A percentile compares a stretch with the other conserved stretches of the same genome.
Evolutionary conservation across 35 echinoderm and acorn worm species (phyloP).

Genomic region (Heliocidaris tuberculata): DNA sequence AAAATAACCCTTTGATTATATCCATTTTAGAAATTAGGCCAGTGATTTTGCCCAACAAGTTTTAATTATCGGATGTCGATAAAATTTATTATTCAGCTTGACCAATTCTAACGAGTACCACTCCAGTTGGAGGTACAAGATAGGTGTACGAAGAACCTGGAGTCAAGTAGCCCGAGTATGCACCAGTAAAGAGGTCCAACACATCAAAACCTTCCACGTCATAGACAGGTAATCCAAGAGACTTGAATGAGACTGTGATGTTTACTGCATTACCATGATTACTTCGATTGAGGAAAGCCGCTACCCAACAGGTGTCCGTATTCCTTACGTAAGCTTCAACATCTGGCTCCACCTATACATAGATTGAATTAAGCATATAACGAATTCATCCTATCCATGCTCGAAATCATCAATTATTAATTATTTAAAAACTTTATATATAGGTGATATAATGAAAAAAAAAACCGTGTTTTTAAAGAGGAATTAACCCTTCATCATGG

Average conservation of each 20-base stretch:
- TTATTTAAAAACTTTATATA: too few species aligned
- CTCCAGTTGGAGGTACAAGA: constrained; percentile 25
- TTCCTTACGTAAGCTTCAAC: constrained; percentile 57
- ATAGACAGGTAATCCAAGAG: constrained; percentile 57
- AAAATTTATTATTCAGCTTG: constrained; percentile 2
- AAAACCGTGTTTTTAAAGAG: too few species aligned
- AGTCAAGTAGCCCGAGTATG: constrained; percentile 51
- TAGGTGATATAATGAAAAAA: too few species aligned
- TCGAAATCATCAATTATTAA: too few species aligned
- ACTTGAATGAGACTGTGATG: constrained; percentile 59
- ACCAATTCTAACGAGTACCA: constrained; percentile 21
- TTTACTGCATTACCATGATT: not conserved
- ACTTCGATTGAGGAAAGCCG: constrained; percentile 60
- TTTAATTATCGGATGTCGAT: not conserved
- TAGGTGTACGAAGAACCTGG: constrained; percentile 25
- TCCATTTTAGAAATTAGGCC: not conserved
- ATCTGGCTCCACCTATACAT: not conserved
- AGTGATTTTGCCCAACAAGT: not conserved
- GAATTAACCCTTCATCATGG: too few species aligned
- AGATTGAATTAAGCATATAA: not conserved
- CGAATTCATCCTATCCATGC: not conserved
- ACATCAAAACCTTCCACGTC: constrained; percentile 61
- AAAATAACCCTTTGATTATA: not conserved
- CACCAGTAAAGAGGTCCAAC: constrained; percentile 56
- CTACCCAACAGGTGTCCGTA: constrained; percentile 52